Conservation (phyloP, 2,797 vertebrate species). For the Pagetopsis macropterus region DNA sequence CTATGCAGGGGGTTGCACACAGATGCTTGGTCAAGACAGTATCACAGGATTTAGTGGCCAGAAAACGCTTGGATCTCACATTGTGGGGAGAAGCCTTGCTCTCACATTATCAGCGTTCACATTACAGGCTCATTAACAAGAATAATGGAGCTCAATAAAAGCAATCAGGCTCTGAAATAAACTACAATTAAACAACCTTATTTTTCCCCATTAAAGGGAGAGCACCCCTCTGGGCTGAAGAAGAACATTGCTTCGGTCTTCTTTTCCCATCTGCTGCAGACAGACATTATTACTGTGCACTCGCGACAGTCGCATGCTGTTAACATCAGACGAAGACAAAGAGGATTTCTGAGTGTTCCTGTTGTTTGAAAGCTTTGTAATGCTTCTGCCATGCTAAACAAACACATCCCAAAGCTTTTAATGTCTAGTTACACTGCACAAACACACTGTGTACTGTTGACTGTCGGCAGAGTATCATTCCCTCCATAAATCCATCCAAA, state of each 20-base stretch:
- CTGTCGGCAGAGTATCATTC: conserved; percentile 68
- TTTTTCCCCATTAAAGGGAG: conserved; percentile 83
- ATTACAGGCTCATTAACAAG: conserved; percentile 86
- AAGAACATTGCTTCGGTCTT: conserved; percentile 71
- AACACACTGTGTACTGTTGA: conserved; percentile 78
- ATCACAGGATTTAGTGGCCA: conserved; percentile 62
- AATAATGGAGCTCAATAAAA: conserved; percentile 87
- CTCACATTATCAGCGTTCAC: conserved; percentile 82
- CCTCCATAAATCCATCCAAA: conserved; percentile 75
- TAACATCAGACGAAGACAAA: conserved; percentile 66
- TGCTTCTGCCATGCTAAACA: conserved; percentile 69
- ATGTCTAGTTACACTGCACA: conserved; percentile 73
- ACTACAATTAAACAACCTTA: conserved; percentile 87
- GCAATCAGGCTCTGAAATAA: conserved; percentile 85
- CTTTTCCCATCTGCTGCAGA: conserved; percentile 76
- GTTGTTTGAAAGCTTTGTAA: conserved; percentile 66
- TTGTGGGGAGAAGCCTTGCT: conserved; percentile 63
- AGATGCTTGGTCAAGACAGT: conserved; percentile 56
- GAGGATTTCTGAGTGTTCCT: conserved; percentile 69
- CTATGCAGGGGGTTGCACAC: conserved; percentile 53
- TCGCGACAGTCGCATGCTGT: conserved; percentile 58
- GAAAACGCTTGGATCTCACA: conserved; percentile 52
- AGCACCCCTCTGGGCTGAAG: conserved; percentile 71
- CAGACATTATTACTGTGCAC: conserved; percentile 55
- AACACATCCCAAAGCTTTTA: conserved; percentile 76